These are phyloP conservation scores for human DNA, from an alignment of 2,113 vertebrate genomes.

Conservation along the genomic window GRCh38 chr16:76098001-76098500, in stretches of 20 bases:
- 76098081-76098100: not conserved
- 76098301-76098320: not conserved
- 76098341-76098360: not conserved
- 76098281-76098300: not conserved
- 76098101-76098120: not conserved
- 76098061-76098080: not conserved
- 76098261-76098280: not conserved
- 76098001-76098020: not conserved
- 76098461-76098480: not conserved
- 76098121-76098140: not conserved
- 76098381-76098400: not conserved
- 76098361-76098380: not conserved
- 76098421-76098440: not conserved
- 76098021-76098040: not conserved
- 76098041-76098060: no score
- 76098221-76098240: not conserved
- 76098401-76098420: not conserved
- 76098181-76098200: not conserved
- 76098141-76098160: not conserved
- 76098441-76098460: not conserved
- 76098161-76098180: not conserved
- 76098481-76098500: not conserved
- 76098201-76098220: not conserved
- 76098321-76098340: not conserved
- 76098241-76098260: not conserved